These are phyloP conservation scores for Hippocampus abdominalis DNA, from an alignment of 2,113 vertebrate genomes.

Conservation along the genomic window DNA sequence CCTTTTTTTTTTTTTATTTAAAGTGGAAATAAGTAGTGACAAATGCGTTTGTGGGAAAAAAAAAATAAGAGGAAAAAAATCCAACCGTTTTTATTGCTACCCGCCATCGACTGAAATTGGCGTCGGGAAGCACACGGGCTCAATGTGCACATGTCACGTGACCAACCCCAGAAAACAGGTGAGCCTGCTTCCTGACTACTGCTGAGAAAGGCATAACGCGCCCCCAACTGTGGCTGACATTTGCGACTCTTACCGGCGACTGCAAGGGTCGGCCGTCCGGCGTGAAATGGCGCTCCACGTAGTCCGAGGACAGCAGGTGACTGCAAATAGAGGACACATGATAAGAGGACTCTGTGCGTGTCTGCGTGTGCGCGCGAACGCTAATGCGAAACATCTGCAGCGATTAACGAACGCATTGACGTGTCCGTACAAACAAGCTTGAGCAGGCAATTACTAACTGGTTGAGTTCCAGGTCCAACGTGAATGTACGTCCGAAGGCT, in stretches of 20 bases:
- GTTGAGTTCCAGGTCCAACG: slow-evolving; percentile 85
- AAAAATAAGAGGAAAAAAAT: too few relatives aligned
- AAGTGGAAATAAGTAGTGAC: too few relatives aligned
- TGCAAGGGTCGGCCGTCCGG: slow-evolving; percentile 69
- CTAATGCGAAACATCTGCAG: slow-evolving; percentile 50
- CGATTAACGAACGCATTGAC: slow-evolving; percentile 26
- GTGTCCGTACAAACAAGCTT: neutral
- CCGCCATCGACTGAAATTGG: too few relatives aligned
- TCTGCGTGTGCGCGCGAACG: slow-evolving; percentile 11
- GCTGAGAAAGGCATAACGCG: neutral
- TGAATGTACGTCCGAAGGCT: slow-evolving; percentile 82
- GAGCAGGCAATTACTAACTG: slow-evolving; percentile 75
- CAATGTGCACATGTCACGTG: too few relatives aligned
- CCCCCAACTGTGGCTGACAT: too few relatives aligned
- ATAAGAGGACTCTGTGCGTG: neutral
- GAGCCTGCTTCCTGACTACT: neutral
- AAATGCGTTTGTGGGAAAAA: too few relatives aligned
- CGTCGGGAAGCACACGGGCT: too few relatives aligned
- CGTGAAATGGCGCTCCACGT: slow-evolving; percentile 82
- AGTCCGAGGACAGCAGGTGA: slow-evolving; percentile 85
- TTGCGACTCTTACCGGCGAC: slow-evolving; percentile 72
- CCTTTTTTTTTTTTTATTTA: too few relatives aligned
- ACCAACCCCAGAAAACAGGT: neutral
- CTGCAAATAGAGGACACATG: slow-evolving; percentile 58
- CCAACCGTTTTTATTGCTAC: too few relatives aligned